phyloP scores from a whole-genome alignment of 2,888 invertebrate genomes.

The Brachynemurus nebulosus region DNA sequence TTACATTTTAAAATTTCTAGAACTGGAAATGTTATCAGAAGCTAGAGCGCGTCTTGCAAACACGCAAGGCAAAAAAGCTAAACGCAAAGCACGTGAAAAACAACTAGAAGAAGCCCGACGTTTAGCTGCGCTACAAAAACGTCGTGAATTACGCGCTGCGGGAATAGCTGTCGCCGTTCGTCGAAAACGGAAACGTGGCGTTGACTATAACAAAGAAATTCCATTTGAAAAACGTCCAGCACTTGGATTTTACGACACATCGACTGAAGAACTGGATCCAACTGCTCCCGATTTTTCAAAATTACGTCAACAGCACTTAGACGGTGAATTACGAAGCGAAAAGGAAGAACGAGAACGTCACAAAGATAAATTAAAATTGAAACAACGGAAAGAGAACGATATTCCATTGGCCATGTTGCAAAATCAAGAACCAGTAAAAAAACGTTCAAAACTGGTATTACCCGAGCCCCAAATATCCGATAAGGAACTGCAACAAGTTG shows the following conservation, averaged over 20 bases:
- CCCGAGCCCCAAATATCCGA: slow-evolving; percentile 97
- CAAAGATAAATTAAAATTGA: slow-evolving; percentile 90
- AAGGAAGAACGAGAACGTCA: slow-evolving; percentile 86
- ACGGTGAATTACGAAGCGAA: slow-evolving; percentile 81
- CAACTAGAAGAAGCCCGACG: slow-evolving; percentile 95
- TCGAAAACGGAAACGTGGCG: slow-evolving; percentile 69
- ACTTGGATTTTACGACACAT: slow-evolving; percentile 88
- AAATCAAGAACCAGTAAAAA: slow-evolving; percentile 78
- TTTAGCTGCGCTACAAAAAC: slow-evolving; percentile 91
- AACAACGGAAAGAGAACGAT: slow-evolving; percentile 91
- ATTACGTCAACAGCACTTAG: slow-evolving; percentile 82
- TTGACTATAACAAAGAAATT: slow-evolving; percentile 95
- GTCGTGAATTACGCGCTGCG: slow-evolving; percentile 93
- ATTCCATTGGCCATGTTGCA: slow-evolving; percentile 81
- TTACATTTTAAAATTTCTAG: slow-evolving; percentile 34
- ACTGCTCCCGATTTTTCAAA: slow-evolving; percentile 80
- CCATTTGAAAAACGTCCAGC: slow-evolving; percentile 95
- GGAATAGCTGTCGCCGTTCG: slow-evolving; percentile 58
- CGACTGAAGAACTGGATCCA: slow-evolving; percentile 76
- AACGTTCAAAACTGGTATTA: slow-evolving; percentile 88
- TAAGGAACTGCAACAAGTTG: slow-evolving; percentile 79
- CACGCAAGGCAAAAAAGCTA: slow-evolving; percentile 92
- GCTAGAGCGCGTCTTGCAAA: slow-evolving; percentile 96
- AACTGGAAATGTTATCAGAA: slow-evolving; percentile 98
- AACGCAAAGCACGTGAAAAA: slow-evolving; percentile 91